A percentile compares a stretch with the other conserved stretches of the same genome.
phyloP scores from a whole-genome alignment of 2,113 vertebrate genomes.

The Calidris pygmaea region DNA sequence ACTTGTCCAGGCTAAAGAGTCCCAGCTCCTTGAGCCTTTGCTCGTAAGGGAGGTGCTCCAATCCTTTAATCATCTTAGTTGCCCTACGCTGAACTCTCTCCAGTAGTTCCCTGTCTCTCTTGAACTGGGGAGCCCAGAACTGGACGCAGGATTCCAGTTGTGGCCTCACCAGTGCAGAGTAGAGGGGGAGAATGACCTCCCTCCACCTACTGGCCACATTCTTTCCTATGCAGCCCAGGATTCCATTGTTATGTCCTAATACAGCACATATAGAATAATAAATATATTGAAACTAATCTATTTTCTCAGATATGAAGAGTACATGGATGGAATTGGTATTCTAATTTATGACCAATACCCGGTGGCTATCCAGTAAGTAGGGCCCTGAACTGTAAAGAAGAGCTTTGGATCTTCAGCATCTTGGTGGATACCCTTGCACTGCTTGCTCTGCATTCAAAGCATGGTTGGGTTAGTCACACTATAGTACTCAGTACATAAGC shows the following conservation, averaged over 20 bases:
- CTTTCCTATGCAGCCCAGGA: too few species aligned
- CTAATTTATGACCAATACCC: slow-evolving; percentile 15
- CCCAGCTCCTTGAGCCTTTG: too few species aligned
- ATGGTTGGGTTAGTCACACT: not conserved
- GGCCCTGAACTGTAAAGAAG: not conserved
- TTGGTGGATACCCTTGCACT: not conserved
- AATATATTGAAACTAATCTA: not conserved
- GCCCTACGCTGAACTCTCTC: too few species aligned
- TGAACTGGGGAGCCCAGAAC: too few species aligned
- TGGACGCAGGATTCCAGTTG: too few species aligned
- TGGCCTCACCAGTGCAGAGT: too few species aligned
- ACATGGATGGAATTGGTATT: not conserved
- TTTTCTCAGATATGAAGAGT: not conserved
- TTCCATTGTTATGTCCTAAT: not conserved
- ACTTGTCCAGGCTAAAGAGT: too few species aligned
- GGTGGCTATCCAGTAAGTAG: not conserved
- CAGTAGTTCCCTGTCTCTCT: too few species aligned
- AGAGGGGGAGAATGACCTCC: too few species aligned
- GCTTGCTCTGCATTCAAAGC: not conserved
- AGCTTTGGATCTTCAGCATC: not conserved
- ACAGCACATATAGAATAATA: not conserved
- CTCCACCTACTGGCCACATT: too few species aligned
- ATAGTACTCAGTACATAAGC: accelerated
- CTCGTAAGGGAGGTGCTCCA: too few species aligned
- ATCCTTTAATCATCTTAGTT: too few species aligned